Base-by-base conservation (phyloP, 2,797 vertebrate species). In the Mycteria americana region DNA sequence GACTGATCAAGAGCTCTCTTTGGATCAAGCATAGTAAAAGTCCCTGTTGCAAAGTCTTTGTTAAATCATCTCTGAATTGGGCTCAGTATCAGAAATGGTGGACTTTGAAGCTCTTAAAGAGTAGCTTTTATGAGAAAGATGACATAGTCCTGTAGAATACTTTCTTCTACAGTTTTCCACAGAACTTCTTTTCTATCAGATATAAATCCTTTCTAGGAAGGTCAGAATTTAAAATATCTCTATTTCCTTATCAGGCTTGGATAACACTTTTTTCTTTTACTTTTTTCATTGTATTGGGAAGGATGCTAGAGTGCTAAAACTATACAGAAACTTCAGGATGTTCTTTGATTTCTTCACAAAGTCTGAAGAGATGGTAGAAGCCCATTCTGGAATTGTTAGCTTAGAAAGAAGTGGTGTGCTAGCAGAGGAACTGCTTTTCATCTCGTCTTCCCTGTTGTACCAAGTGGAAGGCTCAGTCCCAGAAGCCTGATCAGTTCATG, bases 1-100 rank as follows among this genome's bases (percentile, higher is more conserved):
- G 68, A 92, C 45, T 85, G 81, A 94, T 92, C 70, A 95, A 73
- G 60, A 81, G 41, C n/a, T 77, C 28, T 54, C 35, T 86, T 94
- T 68, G 64, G 57, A 92, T 60, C 60, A 48, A 67, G 43, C 15
- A 13, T 10, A 62, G n/a, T 45, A 48, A 80, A 83, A 91, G 48
- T 77, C 24, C 35, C 39, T 70, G 35, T 62, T 75, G 28, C 35
- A 89, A 93, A 91, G 64, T 70, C 73, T 78, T 72, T 91, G 81
- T 91, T 82, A 77, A 94, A 89, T 80, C 31, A 56, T 53, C 68
- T 89, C 78, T 92, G 63, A 91, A 65, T 46, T 68, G 23, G 79
- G 53, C 68, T 93, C 54, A n/a, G 0, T 85, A 67, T 56, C 75
- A 92, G 86, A 83, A 88, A 72, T 18, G 17, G 37, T 68, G 30